phyloP scores from a whole-genome alignment of 2,888 invertebrate species.

The Cyclophora albipunctata region DNA sequence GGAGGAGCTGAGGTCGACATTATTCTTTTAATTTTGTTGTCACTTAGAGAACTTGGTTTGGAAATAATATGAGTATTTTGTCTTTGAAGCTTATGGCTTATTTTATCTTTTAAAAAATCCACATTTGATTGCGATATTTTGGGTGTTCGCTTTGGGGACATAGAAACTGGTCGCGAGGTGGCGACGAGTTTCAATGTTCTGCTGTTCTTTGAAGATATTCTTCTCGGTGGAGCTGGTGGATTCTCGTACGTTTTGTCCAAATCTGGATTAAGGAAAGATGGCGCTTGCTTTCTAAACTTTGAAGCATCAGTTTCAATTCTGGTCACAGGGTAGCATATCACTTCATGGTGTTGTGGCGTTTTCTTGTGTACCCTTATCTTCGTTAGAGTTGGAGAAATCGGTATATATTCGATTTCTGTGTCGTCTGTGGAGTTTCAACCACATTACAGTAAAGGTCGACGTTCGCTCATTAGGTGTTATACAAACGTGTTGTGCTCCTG shows the following conservation, averaged over 20 bases:
- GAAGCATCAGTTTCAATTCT: constrained; percentile 47
- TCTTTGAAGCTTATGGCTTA: constrained; percentile 74
- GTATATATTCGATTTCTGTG: constrained; percentile 86
- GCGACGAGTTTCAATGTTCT: constrained; percentile 80
- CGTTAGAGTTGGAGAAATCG: constrained; percentile 86
- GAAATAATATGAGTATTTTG: constrained; percentile 63
- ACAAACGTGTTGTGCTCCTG: constrained; percentile 62
- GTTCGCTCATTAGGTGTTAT: constrained; percentile 49
- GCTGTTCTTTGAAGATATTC: constrained; percentile 84
- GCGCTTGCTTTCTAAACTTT: constrained; percentile 76
- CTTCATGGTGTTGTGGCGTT: constrained; percentile 67
- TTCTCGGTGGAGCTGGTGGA: constrained; percentile 84
- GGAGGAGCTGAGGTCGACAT: constrained; percentile 63
- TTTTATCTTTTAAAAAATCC: constrained; percentile 77
- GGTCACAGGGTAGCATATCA: constrained; percentile 77
- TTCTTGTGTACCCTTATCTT: constrained; percentile 86
- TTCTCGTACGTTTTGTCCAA: constrained; percentile 39
- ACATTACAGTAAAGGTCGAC: constrained; percentile 31
- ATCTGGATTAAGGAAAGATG: constrained; percentile 68
- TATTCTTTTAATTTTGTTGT: constrained; percentile 34
- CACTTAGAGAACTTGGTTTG: constrained; percentile 24
- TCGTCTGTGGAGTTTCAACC: constrained; percentile 80
- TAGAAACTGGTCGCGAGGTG: constrained; percentile 58
- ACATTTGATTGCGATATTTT: constrained; percentile 68
- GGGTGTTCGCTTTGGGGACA: constrained; percentile 44